These are phyloP conservation scores for Acanthosoma haemorrhoidale DNA, from an alignment of 2,888 invertebrate species.

Conservation along the genomic window DNA sequence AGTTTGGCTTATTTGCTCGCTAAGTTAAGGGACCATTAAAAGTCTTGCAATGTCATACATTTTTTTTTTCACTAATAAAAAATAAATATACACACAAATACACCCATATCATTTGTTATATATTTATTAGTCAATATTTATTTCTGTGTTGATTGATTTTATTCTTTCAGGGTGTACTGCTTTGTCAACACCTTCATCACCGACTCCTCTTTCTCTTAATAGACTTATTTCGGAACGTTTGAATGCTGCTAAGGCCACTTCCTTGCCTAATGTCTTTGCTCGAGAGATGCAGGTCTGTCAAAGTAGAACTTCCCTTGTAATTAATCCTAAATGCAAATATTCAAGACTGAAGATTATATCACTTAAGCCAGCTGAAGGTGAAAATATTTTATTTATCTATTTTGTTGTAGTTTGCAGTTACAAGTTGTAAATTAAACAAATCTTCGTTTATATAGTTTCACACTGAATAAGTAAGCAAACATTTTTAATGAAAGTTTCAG, in stretches of 20 bases:
- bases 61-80: background rate
- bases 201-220: conserved; percentile 22
- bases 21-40: background rate
- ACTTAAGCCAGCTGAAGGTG: conserved; percentile 10
- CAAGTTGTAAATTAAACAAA: too few species aligned
- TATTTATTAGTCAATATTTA: background rate
- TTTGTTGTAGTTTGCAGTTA: too few species aligned
- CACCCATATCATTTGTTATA: background rate
- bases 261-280: conserved; percentile 75
- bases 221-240: conserved; percentile 26
- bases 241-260: conserved; percentile 58
- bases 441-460: too few species aligned
- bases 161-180: conserved; percentile 11
- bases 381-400: conserved; percentile 17
- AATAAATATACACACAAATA: background rate
- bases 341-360: conserved; percentile 35
- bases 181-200: conserved; percentile 27
- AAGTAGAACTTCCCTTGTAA: conserved; percentile 33
- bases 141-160: background rate
- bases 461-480: too few species aligned
- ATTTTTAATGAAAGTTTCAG: too few species aligned
- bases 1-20: too few species aligned
- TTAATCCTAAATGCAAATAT: conserved; percentile 36
- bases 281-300: conserved; percentile 31
- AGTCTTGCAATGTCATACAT: background rate